Conservation (phyloP, 2,113 vertebrate species). For the Formicarius rufipectus region DNA sequence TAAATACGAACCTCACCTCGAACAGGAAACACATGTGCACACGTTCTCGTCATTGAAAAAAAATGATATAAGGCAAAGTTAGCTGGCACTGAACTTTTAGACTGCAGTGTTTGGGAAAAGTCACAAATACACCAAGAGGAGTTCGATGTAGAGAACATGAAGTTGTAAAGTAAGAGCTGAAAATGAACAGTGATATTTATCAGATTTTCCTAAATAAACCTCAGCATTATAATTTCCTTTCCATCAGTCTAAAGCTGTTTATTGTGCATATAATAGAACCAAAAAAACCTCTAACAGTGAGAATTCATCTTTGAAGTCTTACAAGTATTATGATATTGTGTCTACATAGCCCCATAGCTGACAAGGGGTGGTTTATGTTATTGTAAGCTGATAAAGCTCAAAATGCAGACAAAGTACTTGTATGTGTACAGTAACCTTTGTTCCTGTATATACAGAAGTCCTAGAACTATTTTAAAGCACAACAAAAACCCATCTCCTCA, state of each 20-base stretch:
- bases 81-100: background rate
- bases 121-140: background rate
- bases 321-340: background rate
- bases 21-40: constrained; percentile 63
- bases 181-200: background rate
- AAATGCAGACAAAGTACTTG: background rate
- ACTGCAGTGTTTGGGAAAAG: background rate
- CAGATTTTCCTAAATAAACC: background rate
- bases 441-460: background rate
- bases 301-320: background rate
- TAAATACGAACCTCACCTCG: constrained; percentile 25
- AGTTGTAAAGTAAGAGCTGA: background rate
- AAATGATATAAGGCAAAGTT: constrained; percentile 2
- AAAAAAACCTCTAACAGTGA: background rate
- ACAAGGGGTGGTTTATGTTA: background rate
- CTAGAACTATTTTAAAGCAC: background rate
- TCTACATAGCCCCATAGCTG: background rate
- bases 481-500: background rate
- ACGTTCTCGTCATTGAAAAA: constrained; percentile 4
- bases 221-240: background rate
- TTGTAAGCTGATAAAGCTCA: background rate
- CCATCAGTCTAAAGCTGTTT: background rate
- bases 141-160: background rate
- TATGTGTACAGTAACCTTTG: background rate
- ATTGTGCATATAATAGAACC: background rate